Evolutionary conservation across 2,113 vertebrate genomes (phyloP), one percentile per base, ranked within the genome.

Genomic region (Bubo scandiacus): DNA sequence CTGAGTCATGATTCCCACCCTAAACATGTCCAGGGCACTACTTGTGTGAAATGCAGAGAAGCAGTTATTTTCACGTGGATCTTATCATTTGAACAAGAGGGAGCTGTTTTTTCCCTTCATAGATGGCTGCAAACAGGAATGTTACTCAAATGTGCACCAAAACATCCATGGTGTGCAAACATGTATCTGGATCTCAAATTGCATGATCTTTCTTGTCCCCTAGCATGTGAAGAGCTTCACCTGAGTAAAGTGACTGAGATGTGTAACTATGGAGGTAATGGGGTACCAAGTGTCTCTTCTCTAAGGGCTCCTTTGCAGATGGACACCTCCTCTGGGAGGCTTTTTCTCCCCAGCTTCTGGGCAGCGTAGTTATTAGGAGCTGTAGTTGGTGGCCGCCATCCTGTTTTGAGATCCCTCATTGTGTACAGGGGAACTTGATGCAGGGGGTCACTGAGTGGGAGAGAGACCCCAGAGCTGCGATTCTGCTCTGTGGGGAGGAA

Each of bases 31-130:
- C 42, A 66, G 32, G 55, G 10, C 65, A 72, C 30, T 72, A 5
- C 61, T 79, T 12, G 14, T 77, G 62, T 87, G 49, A 65, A 89
- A 52, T 26, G 18, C 22, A 77, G 36, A 80, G 6, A 49, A 66
- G 49, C 30, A 59, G 15, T 32, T 92, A 65, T 89, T 92, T 81
- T 12, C 25, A 40, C 2, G 2, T 5, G 23, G 49, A 36, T 42
- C 27, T 79, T 59, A 20, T 36, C 3, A 27, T 80, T 85, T 90
- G 80, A 67, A 30, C 14, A 40, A 36, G 40, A 65, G 25, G 11
- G n/a, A 88, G 20, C 1, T 0, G 0, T 11, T 49, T 71, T 74
- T 79, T 29, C 10, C 49, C 2, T 4, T 87, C 32, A 15, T 15
- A 36, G 40, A 40, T 29, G 22, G 21, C 61, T 81, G 27, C 9